phyloP scores from a whole-genome alignment of 1,140 invertebrate genomes.

The Zaprionus nigranus region DNA sequence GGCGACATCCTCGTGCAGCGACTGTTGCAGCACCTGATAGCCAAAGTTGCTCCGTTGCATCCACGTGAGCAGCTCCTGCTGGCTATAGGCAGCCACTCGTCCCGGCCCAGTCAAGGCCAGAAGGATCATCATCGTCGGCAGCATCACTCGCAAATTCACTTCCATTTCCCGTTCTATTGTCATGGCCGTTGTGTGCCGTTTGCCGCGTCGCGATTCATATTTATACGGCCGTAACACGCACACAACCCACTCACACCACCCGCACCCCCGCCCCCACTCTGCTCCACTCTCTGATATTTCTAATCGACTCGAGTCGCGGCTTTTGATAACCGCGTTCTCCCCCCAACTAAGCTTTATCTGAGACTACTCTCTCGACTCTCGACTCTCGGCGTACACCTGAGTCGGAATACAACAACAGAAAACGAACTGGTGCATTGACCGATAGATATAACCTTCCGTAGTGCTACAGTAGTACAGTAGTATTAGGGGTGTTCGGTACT shows the following conservation, averaged over 20 bases:
- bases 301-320: constrained; percentile 33
- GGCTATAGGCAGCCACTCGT: constrained; percentile 27
- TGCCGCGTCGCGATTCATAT: constrained; percentile 35
- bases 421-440: constrained; percentile 46
- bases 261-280: neutral
- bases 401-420: constrained; percentile 10
- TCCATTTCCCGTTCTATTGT: constrained; percentile 28
- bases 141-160: neutral
- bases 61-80: constrained; percentile 55
- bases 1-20: constrained; percentile 7
- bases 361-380: constrained; percentile 21
- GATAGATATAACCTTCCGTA: constrained; percentile 36
- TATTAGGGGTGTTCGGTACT: neutral
- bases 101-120: neutral
- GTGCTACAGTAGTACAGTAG: neutral
- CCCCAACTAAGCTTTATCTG: constrained; percentile 33
- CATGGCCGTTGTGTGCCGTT: constrained; percentile 44
- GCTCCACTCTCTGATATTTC: constrained; percentile 27
- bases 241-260: neutral
- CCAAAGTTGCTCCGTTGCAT: constrained; percentile 67
- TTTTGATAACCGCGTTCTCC: constrained; percentile 30
- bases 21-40: constrained; percentile 62
- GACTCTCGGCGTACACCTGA: constrained; percentile 10
- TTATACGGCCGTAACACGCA: constrained; percentile 44
- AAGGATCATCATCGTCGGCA: neutral